Evolutionary conservation across 1,140 invertebrate species (phyloP), one percentile per base, ranked within the genome.

Genomic region (Bombus picipes): DNA sequence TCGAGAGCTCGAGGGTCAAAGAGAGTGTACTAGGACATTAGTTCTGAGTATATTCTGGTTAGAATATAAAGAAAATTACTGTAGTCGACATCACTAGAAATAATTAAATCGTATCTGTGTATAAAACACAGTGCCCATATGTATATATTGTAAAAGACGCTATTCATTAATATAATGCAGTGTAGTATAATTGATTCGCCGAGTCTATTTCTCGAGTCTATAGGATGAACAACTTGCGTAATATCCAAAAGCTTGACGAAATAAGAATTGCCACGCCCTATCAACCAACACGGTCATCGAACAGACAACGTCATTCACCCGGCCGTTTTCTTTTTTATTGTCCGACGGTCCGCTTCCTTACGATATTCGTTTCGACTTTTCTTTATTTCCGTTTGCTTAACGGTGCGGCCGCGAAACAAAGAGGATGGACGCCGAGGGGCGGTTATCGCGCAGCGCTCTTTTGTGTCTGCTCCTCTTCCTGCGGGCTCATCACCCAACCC

Each of bases 391-490:
- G 74, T 88, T 81, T 82, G 82, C 70, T 37, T 73, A 53, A 62
- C 76, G 78, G 85, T 74, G 79, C 65, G 80, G 73, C 83, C 82
- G 25, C 78, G 71, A 82, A 86, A 87, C 86, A 87, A 87, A 87
- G 53, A 79, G 66, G 25, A 73, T 66, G 72, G 59, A 85, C 65
- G 84, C 78, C 78, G 34, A 53, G 62, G 68, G 84, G 86, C 83
- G 62, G 57, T 57, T 66, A 66, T 18, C 76, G 65, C 47, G 83
- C 65, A 59, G 39, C 28, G 37, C 65, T 62, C 89, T 82, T 87
- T 90, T 87, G 81, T 90, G 71, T 83, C 59, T 76, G 71, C 37
- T 68, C 70, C 47, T 84, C 81, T 81, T 86, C 62, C 87, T 86
- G 77, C 53, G 66, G 59, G 78, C 41, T 81, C 83, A 85, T 81